phyloP scores from a whole-genome alignment of 2,888 invertebrate species.

The Tethea ocularis region DNA sequence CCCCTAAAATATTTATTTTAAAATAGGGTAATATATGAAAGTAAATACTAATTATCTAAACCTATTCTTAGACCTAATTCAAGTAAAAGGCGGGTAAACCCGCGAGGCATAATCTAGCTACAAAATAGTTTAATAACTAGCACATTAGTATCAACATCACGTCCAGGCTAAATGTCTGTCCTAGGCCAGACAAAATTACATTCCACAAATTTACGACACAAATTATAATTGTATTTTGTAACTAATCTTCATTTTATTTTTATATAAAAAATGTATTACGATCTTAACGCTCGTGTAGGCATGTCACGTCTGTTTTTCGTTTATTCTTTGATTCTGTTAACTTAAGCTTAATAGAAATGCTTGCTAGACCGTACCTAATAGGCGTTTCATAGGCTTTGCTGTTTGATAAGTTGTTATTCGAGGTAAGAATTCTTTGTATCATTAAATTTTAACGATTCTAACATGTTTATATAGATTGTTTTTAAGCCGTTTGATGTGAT shows the following conservation, averaged over 20 bases:
- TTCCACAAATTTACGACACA: neutral
- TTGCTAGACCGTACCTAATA: slow-evolving; percentile 22
- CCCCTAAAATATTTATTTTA: too few relatives aligned
- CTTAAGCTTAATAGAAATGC: slow-evolving; percentile 37
- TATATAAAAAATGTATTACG: neutral
- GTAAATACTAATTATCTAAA: too few relatives aligned
- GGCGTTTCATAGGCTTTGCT: slow-evolving; percentile 5
- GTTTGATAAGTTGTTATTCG: slow-evolving; percentile 6
- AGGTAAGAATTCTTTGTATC: neutral
- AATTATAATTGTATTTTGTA: neutral
- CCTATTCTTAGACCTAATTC: too few relatives aligned
- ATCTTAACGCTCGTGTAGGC: neutral
- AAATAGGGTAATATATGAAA: too few relatives aligned
- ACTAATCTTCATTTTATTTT: neutral
- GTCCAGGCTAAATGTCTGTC: neutral
- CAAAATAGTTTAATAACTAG: neutral
- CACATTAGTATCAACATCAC: neutral
- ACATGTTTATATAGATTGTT: too few relatives aligned
- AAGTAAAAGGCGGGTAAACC: neutral
- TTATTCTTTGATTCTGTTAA: slow-evolving; percentile 24
- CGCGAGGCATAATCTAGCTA: neutral
- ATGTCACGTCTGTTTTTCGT: neutral
- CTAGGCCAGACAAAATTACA: neutral
- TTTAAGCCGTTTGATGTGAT: too few relatives aligned
- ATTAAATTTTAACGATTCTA: neutral